Evolutionary conservation across 2,888 invertebrate genomes (phyloP), one percentile per base, ranked within the genome.

Genomic region (Protophormia terraenovae): DNA sequence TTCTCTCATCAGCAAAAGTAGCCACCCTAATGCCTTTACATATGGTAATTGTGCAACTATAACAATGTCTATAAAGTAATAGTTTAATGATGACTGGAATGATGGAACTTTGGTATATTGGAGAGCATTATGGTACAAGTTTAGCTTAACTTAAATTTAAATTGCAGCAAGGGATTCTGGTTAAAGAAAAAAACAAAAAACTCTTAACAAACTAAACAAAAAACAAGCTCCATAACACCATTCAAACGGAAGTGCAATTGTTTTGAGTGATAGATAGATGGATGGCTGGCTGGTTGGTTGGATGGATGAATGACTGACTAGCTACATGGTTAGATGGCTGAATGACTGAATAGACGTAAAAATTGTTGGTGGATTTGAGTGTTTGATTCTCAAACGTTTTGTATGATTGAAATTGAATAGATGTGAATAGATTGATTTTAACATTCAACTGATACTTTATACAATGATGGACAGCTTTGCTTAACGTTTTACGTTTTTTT

Each of bases 211-310:
- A 19, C 19, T 45, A 12, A n/a, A n/a, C n/a, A n/a, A 19, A 81
- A 50, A 80, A 76, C 66, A 72, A 62, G 55, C 64, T 71, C 78
- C 75, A 66, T 83, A 82, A 79, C 75, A 83, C 71, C 69, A 85
- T 73, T 67, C 85, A 82, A 85, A 85, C 82, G 85, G 85, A 85
- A 85, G 82, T 85, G 78, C 85, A 79, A 75, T 85, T 79, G 75
- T 71, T 80, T 71, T 78, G 72, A 82, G 73, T 85, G 82, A 85
- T 69, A 69, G 78, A 75, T 82, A 19, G 69, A 60, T 66, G 45
- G 41, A 50, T 82, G 29, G 41, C 19, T 67, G 29, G 55, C 16
- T 75, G 62, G 55, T 19, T 64, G 72, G 14, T 10, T 41, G 53
- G 22, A 3, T 69, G 29, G 47, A 14, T 62, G 29, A 38, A 2